Evolutionary conservation across 2,113 vertebrate genomes (phyloP).

Genomic region (Tachycineta bicolor): DNA sequence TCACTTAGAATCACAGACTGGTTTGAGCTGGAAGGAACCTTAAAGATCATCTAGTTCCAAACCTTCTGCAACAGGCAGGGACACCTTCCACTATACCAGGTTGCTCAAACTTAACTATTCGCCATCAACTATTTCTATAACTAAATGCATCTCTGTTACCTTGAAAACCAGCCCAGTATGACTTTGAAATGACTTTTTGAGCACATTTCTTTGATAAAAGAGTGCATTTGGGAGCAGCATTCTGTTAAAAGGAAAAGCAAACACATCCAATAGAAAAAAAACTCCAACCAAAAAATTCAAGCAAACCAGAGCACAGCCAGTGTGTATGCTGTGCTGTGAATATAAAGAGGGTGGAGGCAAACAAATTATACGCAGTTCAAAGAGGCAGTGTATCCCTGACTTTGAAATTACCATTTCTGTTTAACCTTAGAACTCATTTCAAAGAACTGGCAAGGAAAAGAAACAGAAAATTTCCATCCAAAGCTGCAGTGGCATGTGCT

Average conservation of each 20-base stretch:
- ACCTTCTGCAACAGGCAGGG: neutral
- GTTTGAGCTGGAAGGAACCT: neutral
- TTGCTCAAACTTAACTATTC: neutral
- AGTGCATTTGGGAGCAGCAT: neutral
- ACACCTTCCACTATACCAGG: neutral
- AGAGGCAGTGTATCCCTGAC: slow-evolving; percentile 2
- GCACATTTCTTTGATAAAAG: neutral
- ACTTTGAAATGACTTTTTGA: slow-evolving; percentile 34
- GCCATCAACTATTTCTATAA: neutral
- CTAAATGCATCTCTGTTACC: neutral
- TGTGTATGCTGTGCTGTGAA: neutral
- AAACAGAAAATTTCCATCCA: slow-evolving; percentile 35
- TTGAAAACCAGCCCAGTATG: neutral
- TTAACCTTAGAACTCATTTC: slow-evolving; percentile 52
- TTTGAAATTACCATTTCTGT: slow-evolving; percentile 49
- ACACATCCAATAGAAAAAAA: neutral
- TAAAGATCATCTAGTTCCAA: neutral
- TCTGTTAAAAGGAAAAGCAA: slow-evolving; percentile 9
- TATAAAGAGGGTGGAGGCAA: neutral
- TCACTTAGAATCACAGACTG: neutral
- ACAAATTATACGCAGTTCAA: slow-evolving; percentile 35
- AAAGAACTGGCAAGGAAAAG: slow-evolving; percentile 2
- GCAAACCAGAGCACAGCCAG: neutral
- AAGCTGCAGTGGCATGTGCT: neutral
- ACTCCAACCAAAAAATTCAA: neutral